Evolutionary conservation across 2,888 invertebrate species (phyloP).

Genomic region (Nomada fucata): DNA sequence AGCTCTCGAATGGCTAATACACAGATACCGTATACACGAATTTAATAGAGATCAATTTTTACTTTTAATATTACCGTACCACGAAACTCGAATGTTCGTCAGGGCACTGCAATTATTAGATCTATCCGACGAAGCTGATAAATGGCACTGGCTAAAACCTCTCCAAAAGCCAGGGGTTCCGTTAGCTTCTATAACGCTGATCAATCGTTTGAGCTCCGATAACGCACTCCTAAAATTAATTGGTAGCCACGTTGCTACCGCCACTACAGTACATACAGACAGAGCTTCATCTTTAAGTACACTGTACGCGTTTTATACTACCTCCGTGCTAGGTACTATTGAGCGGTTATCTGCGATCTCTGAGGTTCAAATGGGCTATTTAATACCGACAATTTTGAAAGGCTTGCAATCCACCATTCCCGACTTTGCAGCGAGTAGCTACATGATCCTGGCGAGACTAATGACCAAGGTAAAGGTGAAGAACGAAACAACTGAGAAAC

Average conservation of each 20-base stretch:
- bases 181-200: slow-evolving; percentile 89
- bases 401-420: slow-evolving; percentile 89
- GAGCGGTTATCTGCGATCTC: slow-evolving; percentile 86
- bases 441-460: slow-evolving; percentile 90
- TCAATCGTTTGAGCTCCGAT: slow-evolving; percentile 89
- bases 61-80: slow-evolving; percentile 94
- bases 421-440: slow-evolving; percentile 90
- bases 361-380: slow-evolving; percentile 88
- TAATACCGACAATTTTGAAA: slow-evolving; percentile 89
- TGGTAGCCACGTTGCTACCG: slow-evolving; percentile 86
- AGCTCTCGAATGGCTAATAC: slow-evolving; percentile 97
- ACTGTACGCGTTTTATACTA: slow-evolving; percentile 92
- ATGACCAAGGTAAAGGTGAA: slow-evolving; percentile 88
- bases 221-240: slow-evolving; percentile 88
- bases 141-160: slow-evolving; percentile 91
- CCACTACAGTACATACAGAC: slow-evolving; percentile 87
- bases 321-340: slow-evolving; percentile 89
- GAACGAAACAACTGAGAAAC: slow-evolving; percentile 85
- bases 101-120: slow-evolving; percentile 90
- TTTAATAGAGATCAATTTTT: slow-evolving; percentile 94
- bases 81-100: slow-evolving; percentile 96
- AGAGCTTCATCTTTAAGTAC: slow-evolving; percentile 88
- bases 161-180: slow-evolving; percentile 91
- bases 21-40: slow-evolving; percentile 94
- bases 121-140: slow-evolving; percentile 86